phyloP scores from a whole-genome alignment of 2,113 vertebrate species.

The Coptodon bakossiorum region DNA sequence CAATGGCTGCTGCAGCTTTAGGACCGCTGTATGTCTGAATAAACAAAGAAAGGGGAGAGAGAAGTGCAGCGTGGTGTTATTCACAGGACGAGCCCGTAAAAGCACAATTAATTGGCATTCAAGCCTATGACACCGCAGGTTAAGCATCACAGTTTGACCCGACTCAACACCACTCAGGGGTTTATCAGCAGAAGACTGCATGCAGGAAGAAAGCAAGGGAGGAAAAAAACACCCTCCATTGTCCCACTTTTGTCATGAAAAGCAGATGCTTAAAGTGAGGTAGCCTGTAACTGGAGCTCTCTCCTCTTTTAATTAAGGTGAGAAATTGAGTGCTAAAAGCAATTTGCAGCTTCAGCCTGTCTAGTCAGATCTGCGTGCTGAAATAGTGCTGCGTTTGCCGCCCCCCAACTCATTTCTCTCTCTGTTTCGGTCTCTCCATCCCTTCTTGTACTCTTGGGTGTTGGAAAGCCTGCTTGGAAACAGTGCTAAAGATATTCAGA shows the following conservation, averaged over 20 bases:
- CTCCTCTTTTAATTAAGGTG: conserved; percentile 67
- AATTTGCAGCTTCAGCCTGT: conserved; percentile 67
- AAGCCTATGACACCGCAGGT: background rate
- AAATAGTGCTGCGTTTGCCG: conserved; percentile 30
- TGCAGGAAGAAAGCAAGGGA: background rate
- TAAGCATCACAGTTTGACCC: conserved; percentile 23
- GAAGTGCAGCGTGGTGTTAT: background rate
- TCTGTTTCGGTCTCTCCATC: conserved; percentile 1
- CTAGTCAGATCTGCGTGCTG: conserved; percentile 23
- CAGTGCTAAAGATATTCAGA: conserved; percentile 53
- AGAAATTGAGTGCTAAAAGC: conserved; percentile 73
- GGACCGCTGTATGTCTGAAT: background rate
- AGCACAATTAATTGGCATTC: background rate
- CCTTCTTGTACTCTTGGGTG: conserved; percentile 6
- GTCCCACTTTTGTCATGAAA: conserved; percentile 24
- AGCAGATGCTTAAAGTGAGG: conserved; percentile 35
- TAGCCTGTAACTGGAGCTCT: conserved; percentile 21
- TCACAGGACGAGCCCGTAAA: background rate
- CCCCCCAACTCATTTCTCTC: conserved; percentile 21
- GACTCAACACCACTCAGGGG: background rate
- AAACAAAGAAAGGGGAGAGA: background rate
- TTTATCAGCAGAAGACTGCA: background rate
- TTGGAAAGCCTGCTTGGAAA: conserved; percentile 28
- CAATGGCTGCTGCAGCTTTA: background rate
- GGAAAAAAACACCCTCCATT: background rate